Base-by-base conservation (phyloP, 2,113 vertebrate genomes). In the Xenopus laevis region DNA sequence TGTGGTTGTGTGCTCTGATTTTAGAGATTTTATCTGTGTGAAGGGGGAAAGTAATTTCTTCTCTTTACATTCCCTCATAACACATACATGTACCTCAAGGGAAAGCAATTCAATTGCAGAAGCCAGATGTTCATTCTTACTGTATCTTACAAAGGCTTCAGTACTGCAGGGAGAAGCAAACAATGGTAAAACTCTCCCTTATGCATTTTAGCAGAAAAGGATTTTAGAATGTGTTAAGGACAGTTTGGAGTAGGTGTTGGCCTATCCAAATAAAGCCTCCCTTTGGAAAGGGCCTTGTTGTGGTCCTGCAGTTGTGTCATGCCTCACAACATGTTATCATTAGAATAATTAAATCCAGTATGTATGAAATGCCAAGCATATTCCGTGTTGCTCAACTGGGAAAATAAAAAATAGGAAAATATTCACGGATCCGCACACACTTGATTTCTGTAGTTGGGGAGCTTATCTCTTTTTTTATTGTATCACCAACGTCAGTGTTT, bases 41-140 rank as follows among this genome's bases (percentile, higher is more conserved):
- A 66, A 40, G 21, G 7, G 52, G 58, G 47, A 77, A 77, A 77
- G 66, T 70, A 23, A 77, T 75, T 65, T 76, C 61, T 72, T 78
- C 72, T 69, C 46, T 82, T 61, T 58, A 69, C 70, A 58, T 74
- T 77, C 67, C 74, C 74, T 70, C 74, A 77, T 77, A 77, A n/a
- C 68, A 78, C 69, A 20, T 70, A 23, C 64, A n/a, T 63, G 78
- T 73, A 76, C 74, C 79, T 74, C 71, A 62, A 69, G 77, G 64
- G 65, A 20, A 78, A 83, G 79, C 69, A 74, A 79, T n/a, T 50
- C 72, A 72, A 81, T 80, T 69, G 47, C 59, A 68, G 46, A 61
- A 55, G 69, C 77, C 20, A 68, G 64, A 71, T 72, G 60, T 65
- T 78, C 59, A 23, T 81, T 84, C 30, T 77, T 84, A 67, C 33